phyloP scores from a whole-genome alignment of 1,140 invertebrate genomes.

The Euwallacea similis region DNA sequence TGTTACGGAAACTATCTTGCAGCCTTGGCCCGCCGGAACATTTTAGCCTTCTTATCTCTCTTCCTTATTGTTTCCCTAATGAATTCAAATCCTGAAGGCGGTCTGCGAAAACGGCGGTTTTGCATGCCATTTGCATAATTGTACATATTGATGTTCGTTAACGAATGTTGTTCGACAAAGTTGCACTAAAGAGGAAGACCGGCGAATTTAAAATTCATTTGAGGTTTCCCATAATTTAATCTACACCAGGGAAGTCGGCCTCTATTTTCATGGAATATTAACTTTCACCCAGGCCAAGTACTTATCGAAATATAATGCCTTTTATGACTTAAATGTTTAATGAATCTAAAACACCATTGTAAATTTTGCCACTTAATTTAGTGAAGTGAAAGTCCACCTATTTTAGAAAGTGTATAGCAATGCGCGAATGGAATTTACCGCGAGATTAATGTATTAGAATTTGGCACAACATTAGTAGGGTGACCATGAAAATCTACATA shows the following conservation, averaged over 20 bases:
- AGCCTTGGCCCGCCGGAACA: slow-evolving; percentile 18
- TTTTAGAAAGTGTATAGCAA: too few relatives aligned
- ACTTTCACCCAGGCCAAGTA: too few relatives aligned
- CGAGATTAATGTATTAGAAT: too few relatives aligned
- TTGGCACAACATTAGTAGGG: too few relatives aligned
- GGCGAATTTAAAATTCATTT: slow-evolving; percentile 29
- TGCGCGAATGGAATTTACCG: too few relatives aligned
- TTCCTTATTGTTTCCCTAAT: slow-evolving; percentile 53
- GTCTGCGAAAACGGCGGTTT: slow-evolving; percentile 50
- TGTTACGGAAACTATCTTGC: slow-evolving; percentile 17
- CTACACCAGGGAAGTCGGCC: slow-evolving; percentile 3
- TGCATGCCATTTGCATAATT: slow-evolving; percentile 55
- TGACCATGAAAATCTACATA: too few relatives aligned
- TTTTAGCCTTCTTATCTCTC: slow-evolving; percentile 48
- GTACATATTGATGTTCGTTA: slow-evolving; percentile 55
- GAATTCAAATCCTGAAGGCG: slow-evolving; percentile 53
- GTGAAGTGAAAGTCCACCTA: too few relatives aligned
- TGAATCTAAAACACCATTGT: too few relatives aligned
- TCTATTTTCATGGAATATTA: neutral
- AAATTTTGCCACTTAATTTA: too few relatives aligned
- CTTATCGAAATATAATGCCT: too few relatives aligned
- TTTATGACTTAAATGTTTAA: too few relatives aligned
- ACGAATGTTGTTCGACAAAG: slow-evolving; percentile 50
- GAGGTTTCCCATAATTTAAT: slow-evolving; percentile 25
- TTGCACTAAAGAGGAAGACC: slow-evolving; percentile 33